Evolutionary conservation across 23 tunicate species (phyloP).

Genomic region (Ciona savignyi): DNA sequence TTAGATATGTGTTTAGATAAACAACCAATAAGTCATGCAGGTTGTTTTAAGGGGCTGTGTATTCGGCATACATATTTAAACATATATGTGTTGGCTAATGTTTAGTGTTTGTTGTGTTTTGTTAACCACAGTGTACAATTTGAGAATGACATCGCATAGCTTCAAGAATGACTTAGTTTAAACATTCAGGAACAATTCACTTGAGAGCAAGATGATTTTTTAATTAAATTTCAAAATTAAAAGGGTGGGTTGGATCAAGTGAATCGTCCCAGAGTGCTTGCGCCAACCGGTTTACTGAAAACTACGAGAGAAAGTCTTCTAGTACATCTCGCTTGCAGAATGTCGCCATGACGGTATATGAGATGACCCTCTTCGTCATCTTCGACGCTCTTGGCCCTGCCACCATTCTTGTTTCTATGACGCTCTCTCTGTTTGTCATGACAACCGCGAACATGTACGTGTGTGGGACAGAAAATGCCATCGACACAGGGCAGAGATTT

Average conservation of each 20-base stretch:
- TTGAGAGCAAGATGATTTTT: not conserved
- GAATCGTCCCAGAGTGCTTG: conserved; percentile 26
- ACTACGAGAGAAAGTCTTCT: conserved; percentile 53
- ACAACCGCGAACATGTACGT: conserved; percentile 29
- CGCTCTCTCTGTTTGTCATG: conserved; percentile 86
- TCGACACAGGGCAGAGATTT: conserved; percentile 44
- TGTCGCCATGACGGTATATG: conserved; percentile 95
- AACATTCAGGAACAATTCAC: conserved; percentile 23
- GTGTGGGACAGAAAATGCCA: conserved; percentile 31
- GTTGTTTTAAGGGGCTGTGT: too few relatives aligned
- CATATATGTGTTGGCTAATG: not conserved
- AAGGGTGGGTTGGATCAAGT: too few relatives aligned
- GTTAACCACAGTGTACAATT: not conserved
- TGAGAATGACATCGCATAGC: conserved; percentile 5
- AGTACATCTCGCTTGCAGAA: conserved; percentile 98
- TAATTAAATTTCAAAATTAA: too few relatives aligned
- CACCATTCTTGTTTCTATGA: conserved; percentile 89
- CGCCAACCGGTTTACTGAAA: conserved; percentile 54
- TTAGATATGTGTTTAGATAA: not conserved
- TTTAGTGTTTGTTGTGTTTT: not conserved
- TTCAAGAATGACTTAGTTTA: conserved; percentile 12
- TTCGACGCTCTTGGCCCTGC: conserved; percentile 88
- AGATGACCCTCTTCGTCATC: conserved; percentile 99
- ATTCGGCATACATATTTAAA: too few relatives aligned
- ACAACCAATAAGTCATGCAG: not conserved